Evolutionary conservation across 2,888 invertebrate species (phyloP), one percentile per base, ranked within the genome.

Genomic region (Colostygia pectinataria): DNA sequence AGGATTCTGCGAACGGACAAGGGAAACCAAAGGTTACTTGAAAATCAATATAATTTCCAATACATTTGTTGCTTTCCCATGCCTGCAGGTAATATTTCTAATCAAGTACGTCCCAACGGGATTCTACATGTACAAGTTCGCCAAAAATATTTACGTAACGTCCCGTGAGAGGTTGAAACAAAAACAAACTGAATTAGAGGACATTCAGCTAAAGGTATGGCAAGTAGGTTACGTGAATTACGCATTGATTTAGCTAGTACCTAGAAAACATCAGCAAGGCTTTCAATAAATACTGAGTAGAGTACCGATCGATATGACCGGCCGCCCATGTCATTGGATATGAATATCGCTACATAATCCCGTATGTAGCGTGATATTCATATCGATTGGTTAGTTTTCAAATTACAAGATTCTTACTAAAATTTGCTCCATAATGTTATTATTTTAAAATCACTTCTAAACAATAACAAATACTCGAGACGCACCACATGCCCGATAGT

Each of bases 131-230:
- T 79, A 72, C 65, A 80, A 70, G 61, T 70, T 79, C 44, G 53
- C 83, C 33, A 83, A 71, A 51, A 72, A 66, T 45, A 63, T 79
- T 37, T 80, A 78, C 58, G 53, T 59, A 28, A 65, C 68, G n/a
- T 80, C 80, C 9, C 70, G 74, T 9, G 75, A 84, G 48, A 66
- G 77, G 40, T 66, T 79, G 51, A 77, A 69, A 53, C 59, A 62
- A 39, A 82, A 80, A 54, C 71, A 77, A 65, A 69, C 61, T 9
- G 80, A 87, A 60, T 61, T 83, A 33, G 83, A 86, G 53, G 88
- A 88, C 28, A 72, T 88, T 57, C 71, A 80, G 51, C 63, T 85
- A 27, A 84, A 88, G 82, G 87, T 88, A 52, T 20, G 56, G 52
- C 39, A n/a, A 14, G 20, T 33, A 38, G 27, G 27, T 33, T 27